These are phyloP conservation scores for Pegoplata infirma DNA, from an alignment of 2,888 invertebrate genomes.

Conservation along the genomic window DNA sequence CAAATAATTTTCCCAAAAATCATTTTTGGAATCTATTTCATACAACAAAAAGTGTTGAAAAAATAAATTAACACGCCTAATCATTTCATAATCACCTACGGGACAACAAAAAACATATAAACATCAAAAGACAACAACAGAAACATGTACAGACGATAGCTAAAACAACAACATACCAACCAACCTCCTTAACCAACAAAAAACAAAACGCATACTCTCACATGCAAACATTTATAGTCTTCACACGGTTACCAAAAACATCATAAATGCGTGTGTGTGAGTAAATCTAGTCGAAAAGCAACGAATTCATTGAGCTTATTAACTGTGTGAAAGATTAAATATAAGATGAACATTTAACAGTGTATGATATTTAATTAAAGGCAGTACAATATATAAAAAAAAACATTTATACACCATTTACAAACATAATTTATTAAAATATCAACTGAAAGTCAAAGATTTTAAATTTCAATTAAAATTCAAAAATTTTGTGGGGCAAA, in stretches of 20 bases:
- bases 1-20: conserved; percentile 26
- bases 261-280: background rate
- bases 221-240: too few relatives aligned
- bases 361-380: too few relatives aligned
- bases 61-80: conserved; percentile 67
- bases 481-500: too few relatives aligned
- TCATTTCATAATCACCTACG: conserved; percentile 66
- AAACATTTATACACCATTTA: too few relatives aligned
- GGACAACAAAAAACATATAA: conserved; percentile 39
- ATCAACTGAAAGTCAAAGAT: too few relatives aligned
- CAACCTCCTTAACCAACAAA: too few relatives aligned
- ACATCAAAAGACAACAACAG: conserved; percentile 14
- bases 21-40: conserved; percentile 31
- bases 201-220: too few relatives aligned
- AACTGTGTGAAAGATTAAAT: conserved; percentile 66
- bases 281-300: background rate
- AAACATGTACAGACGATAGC: conserved; percentile 8
- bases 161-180: conserved; percentile 26
- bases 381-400: too few relatives aligned
- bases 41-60: conserved; percentile 64
- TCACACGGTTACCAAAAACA: conserved; percentile 1
- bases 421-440: too few relatives aligned
- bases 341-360: conserved; percentile 58
- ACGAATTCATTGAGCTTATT: conserved; percentile 65
- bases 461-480: too few relatives aligned